Conservation (phyloP, 2,797 vertebrate species). For the Oreonectes daqikongensis region DNA sequence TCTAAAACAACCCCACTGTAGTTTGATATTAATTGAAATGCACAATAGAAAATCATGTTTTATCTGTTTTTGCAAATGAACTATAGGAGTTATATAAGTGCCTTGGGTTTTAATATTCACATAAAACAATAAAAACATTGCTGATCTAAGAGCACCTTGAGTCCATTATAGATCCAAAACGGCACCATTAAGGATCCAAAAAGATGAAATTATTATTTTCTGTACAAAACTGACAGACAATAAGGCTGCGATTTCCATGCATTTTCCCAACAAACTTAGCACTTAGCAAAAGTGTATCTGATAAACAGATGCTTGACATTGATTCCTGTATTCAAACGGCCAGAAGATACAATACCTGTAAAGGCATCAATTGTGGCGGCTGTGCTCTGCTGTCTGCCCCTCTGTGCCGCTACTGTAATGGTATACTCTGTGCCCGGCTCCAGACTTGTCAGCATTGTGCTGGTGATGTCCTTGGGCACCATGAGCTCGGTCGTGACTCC, state of each 20-base stretch:
- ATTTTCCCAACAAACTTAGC: too few relatives aligned
- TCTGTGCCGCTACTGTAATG: slow-evolving; percentile 88
- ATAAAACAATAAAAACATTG: too few relatives aligned
- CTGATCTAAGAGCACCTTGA: background rate
- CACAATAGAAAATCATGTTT: too few relatives aligned
- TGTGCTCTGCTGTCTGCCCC: slow-evolving; percentile 92
- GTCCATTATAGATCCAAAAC: background rate
- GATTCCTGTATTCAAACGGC: background rate
- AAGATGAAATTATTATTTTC: background rate
- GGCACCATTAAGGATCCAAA: background rate
- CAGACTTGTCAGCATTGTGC: slow-evolving; percentile 84
- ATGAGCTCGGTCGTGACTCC: slow-evolving; percentile 88
- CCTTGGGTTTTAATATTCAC: too few relatives aligned
- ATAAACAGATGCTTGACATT: background rate
- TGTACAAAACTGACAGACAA: background rate
- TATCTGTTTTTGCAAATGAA: too few relatives aligned
- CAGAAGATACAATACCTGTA: slow-evolving; percentile 82
- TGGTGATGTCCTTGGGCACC: slow-evolving; percentile 80
- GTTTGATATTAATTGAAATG: too few relatives aligned
- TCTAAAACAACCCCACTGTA: too few relatives aligned
- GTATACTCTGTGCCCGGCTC: slow-evolving; percentile 96
- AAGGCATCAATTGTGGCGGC: slow-evolving; percentile 92
- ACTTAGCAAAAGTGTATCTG: background rate
- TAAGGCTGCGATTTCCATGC: too few relatives aligned
- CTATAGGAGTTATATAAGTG: too few relatives aligned